Base-by-base conservation (phyloP, 2,888 invertebrate genomes). In the Ormyrus pomaceus region DNA sequence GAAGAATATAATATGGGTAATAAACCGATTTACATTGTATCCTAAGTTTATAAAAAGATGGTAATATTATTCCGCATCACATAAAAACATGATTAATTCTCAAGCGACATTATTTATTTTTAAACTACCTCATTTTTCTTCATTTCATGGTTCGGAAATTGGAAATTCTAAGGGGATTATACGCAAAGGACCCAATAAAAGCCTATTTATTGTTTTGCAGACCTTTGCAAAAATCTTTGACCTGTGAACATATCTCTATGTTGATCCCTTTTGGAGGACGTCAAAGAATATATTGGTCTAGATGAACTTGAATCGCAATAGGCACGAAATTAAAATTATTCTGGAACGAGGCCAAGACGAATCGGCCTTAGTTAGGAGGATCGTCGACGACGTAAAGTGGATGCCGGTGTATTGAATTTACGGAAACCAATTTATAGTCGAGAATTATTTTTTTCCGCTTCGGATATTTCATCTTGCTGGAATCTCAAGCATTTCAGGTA, bases 301-400 rank as follows among this genome's bases (percentile, higher is more conserved):
- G 34, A 4, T 8, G 65, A n/a, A 48, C 73, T 56, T 65, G 56
- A 73, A 56, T 56, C 56, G 55, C 64, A 73, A 69, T 76, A 69
- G 69, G 58, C 64, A 34, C 64, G 62, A 65, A 77, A 77, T 71
- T 70, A 77, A 77, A 77, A 71, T 77, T 71, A 77, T 65, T 64
- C 71, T 77, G 77, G 77, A 70, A 53, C 70, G 51, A 71, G 71
- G 71, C 77, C 77, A 77, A 77, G 58, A 56, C 45, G 64, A 10
- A 61, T 70, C 58, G 74, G 48, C 77, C 70, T 50, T 64, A 71
- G 51, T 66, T 66, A 59, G 50, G 66, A 59, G 50, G 48, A 51
- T 75, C 58, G 68, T 34, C 48, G 56, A 34, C 51, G 45, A 13
- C 13, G 51, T 59, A 69, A 55, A 69, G 53, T 55, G 58, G 51